Evolutionary conservation across 2,113 vertebrate genomes (phyloP), one percentile per base, ranked within the genome.

Genomic region (Misgurnus mizolepis): DNA sequence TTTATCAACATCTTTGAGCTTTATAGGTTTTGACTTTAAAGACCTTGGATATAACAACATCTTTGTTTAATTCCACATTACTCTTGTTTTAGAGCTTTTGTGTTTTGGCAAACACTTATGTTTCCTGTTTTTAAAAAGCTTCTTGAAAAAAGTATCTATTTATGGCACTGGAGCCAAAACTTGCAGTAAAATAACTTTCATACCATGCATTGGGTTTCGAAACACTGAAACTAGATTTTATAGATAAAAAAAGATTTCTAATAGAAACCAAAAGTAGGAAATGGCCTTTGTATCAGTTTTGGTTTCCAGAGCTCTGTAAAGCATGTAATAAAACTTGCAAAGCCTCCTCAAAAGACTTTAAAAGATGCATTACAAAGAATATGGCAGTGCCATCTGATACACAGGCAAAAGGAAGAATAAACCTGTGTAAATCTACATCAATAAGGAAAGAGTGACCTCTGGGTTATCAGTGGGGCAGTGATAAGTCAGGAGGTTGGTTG

Each of bases 1-100:
- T 76, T n/a, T 5, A 18, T 69, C 58, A 73, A 69, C 53, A 62
- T 72, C 84, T 12, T 60, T 45, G 82, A 56, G 53, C 49, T 41
- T 73, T 64, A 47, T 56, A 10, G 14, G n/a, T 8, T 11, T 39
- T 67, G n/a, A 43, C 39, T 56, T 74, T 7, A 9, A 7, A 67
- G 47, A 7, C 49, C n/a, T 67, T 34, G 6, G 14, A 56, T 39
- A 55, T 56, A 45, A 45, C 7, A 34, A 18, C 11, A 9, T 18
- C 17, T 41, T 18, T 41, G 40, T 56, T 39, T 11, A 58, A 72
- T 72, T 22, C 22, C 22, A 22, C 22, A 22, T 22, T 22, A 22
- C 22, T 22, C 22, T 22, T 22, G 22, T 22, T 22, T 22, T 22
- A 22, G 22, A 22, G 22, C 22, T 22, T 22, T 22, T 22, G 22